Evolutionary conservation across 1,140 invertebrate genomes (phyloP), one percentile per base, ranked within the genome.

Genomic region (Temnothorax curvispinosus): DNA sequence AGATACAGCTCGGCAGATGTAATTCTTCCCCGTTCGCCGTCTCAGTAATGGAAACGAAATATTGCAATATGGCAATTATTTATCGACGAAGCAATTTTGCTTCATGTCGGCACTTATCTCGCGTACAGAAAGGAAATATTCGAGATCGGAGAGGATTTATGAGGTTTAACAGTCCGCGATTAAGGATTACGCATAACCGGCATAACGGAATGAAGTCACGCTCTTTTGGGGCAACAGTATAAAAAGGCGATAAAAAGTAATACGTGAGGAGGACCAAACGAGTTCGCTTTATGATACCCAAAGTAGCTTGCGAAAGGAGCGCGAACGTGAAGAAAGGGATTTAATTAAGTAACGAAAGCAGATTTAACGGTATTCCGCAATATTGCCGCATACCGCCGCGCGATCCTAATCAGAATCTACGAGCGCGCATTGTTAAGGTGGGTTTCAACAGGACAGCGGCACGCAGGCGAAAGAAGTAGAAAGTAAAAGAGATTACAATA

Each of bases 321-420:
- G 18, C 7, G 44, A 15, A 18, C 27, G 44, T 44, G 32, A 71
- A 81, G 47, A 81, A 71, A 81, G 64, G 64, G 64, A 71, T 13
- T 50, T 81, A 71, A 81, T 81, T 81, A 81, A 71, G 38, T 64
- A 64, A 69, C 50, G 64, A 44, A 71, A 71, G 50, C 67, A 71
- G 78, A 81, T 71, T 81, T 81, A 81, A 81, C 78, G 78, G 38
- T 81, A 81, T 47, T 71, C 38, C 35, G n/a, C 9, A 54, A 56
- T 81, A 81, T 81, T 54, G 52, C 44, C 47, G 76, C 58, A 41
- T 15, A 27, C 58, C 75, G 75, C 27, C 13, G 44, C 44, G 62
- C 47, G 77, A 56, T 54, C 35, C 35, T 69, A 81, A 81, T 81
- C 77, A 56, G 77, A 56, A 69, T 69, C 47, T 69, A 81, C 35